phyloP scores from a whole-genome alignment of 2,113 vertebrate genomes.

The Poecilia latipinna region DNA sequence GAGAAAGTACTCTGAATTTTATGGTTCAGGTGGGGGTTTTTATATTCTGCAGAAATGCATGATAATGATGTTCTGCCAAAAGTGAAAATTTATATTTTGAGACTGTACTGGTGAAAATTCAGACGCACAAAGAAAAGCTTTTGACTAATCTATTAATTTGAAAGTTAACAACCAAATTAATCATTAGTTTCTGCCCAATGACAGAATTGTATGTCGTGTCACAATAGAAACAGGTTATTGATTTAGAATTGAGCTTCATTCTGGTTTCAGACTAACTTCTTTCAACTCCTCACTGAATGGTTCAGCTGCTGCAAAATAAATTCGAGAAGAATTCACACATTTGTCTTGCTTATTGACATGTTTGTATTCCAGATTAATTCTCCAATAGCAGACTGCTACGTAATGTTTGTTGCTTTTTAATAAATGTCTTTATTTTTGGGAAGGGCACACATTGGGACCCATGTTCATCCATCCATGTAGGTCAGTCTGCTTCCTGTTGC shows the following conservation, averaged over 20 bases:
- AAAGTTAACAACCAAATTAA: not conserved
- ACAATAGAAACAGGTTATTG: not conserved
- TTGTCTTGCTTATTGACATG: too few species aligned
- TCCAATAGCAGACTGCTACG: not conserved
- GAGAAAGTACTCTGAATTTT: too few species aligned
- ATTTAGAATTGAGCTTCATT: not conserved
- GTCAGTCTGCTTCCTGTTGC: not conserved
- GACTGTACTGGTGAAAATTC: too few species aligned
- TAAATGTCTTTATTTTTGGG: not conserved
- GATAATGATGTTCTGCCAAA: not conserved
- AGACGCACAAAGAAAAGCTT: not conserved
- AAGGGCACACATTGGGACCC: not conserved
- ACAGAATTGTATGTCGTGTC: not conserved
- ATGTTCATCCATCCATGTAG: not conserved
- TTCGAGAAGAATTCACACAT: not conserved
- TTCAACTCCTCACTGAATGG: not conserved
- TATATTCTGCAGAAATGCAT: not conserved
- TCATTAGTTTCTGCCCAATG: not conserved
- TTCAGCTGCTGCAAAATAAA: not conserved
- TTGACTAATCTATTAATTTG: not conserved
- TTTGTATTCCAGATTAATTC: not conserved
- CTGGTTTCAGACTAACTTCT: not conserved
- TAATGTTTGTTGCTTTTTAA: not conserved
- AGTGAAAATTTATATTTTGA: not conserved
- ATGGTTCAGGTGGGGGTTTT: not conserved